Percentiles rank a stretch among this genome's conserved stretches.
Evolutionary conservation across 2,888 invertebrate species (phyloP).

Genomic region (Stramonita haemastoma): DNA sequence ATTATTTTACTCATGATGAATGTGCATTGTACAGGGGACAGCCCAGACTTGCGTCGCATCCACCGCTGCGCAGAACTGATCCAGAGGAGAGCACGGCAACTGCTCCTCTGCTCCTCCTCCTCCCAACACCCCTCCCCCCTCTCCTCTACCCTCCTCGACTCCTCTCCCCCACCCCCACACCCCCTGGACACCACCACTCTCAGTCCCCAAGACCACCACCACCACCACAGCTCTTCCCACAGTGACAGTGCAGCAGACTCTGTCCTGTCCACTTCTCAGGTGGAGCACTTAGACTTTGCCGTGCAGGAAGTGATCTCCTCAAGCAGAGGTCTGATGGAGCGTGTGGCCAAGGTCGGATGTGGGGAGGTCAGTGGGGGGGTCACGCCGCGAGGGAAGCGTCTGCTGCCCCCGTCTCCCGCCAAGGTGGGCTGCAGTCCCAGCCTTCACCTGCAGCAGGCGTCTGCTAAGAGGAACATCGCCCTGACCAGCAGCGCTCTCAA

Average conservation of each 20-base stretch:
- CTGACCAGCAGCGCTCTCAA: neutral
- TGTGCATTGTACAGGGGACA: slow-evolving; percentile 53
- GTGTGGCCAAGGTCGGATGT: slow-evolving; percentile 13
- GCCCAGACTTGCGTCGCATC: slow-evolving; percentile 57
- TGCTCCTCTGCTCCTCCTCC: slow-evolving; percentile 45
- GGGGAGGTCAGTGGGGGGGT: neutral
- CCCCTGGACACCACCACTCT: neutral
- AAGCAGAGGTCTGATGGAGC: slow-evolving; percentile 6
- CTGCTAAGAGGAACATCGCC: neutral
- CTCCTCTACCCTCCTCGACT: neutral
- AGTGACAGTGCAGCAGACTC: no score
- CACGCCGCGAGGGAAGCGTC: slow-evolving; percentile 20
- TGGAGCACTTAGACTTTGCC: slow-evolving; percentile 51
- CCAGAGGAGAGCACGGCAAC: slow-evolving; percentile 56
- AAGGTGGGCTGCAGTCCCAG: slow-evolving; percentile 40
- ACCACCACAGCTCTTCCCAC: neutral
- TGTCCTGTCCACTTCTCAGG: slow-evolving; percentile 61
- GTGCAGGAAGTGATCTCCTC: slow-evolving; percentile 39
- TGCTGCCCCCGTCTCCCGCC: slow-evolving; percentile 37
- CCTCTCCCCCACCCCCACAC: slow-evolving; percentile 7
- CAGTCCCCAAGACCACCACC: neutral
- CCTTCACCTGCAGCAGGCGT: slow-evolving; percentile 27
- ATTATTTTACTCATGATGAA: neutral
- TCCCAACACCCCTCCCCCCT: slow-evolving; percentile 10
- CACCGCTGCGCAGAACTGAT: slow-evolving; percentile 65